Evolutionary conservation across 2,113 vertebrate genomes (phyloP), one percentile per base, ranked within the genome.

Genomic region (Pitta sordida): DNA sequence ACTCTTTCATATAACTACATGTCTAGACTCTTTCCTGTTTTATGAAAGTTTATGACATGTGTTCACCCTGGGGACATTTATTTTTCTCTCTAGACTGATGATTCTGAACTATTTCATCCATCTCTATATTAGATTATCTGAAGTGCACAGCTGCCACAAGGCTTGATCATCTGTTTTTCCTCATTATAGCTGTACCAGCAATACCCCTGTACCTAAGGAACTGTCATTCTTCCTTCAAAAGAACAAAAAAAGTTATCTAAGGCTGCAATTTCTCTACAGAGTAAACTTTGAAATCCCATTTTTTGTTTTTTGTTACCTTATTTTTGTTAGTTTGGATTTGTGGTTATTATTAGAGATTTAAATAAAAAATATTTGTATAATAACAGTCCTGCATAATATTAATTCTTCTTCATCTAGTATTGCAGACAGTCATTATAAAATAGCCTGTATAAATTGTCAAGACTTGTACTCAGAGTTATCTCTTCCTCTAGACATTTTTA

Each of bases 11-110:
- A 34, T 36, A 86, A 77, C 60, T 85, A 67, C 81, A 48, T 83
- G 85, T 96, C 94, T 96, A 94, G 89, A 94, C 64, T 78, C 36
- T 76, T 96, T 95, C 86, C 91, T 69, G 83, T 58, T 89, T 90
- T 76, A 88, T 5, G 3, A 94, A 83, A 89, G 4, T 12, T 90
- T 68, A 74, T 84, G 73, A 85, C 74, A 73, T 91, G 27, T 8
- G 6, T 91, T n/a, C n/a, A n/a, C 88, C 32, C 62, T 19, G 46
- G 67, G 49, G 71, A 26, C 39, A 62, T 29, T 13, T 83, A 46
- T 76, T 79, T 95, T 95, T 69, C 34, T 74, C 30, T 65, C 52
- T 64, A 58, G 49, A 51, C 39, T 1, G 5, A 85, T 80, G 64
- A 36, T 85, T 89, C 81, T 82, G 62, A 86, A 52, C 23, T 88